A percentile compares a stretch with the other conserved stretches of the same genome.
phyloP scores from a whole-genome alignment of 2,888 invertebrate genomes.

The Meteorus colon region DNA sequence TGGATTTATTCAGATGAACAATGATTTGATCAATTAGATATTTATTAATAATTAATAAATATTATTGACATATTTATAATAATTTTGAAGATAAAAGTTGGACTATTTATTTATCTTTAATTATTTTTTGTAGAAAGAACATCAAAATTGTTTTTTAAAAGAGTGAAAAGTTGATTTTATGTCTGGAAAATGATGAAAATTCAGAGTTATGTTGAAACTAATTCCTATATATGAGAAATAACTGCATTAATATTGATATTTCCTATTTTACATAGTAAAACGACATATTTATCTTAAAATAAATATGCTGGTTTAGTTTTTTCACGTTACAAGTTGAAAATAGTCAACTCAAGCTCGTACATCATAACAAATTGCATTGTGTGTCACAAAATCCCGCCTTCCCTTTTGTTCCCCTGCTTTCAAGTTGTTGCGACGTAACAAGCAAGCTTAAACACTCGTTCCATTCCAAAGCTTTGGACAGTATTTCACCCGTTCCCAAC shows the following conservation, averaged over 20 bases:
- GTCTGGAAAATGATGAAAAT: too few species aligned
- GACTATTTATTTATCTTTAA: too few species aligned
- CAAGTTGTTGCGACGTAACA: constrained; percentile 37
- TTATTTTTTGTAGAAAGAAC: too few species aligned
- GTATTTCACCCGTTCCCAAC: constrained; percentile 41
- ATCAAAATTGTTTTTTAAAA: too few species aligned
- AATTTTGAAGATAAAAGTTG: too few species aligned
- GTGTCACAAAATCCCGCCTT: constrained; percentile 14
- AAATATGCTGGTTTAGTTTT: background rate
- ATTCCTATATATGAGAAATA: too few species aligned
- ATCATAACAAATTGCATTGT: constrained; percentile 21
- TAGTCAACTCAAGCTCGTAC: background rate
- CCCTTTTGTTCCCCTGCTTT: background rate
- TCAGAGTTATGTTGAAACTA: too few species aligned
- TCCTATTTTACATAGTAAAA: background rate
- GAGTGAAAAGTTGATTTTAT: too few species aligned
- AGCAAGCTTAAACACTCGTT: constrained; percentile 47
- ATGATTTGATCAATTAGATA: too few species aligned
- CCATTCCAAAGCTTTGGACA: constrained; percentile 27
- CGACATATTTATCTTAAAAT: background rate
- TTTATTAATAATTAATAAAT: too few species aligned
- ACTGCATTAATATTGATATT: background rate
- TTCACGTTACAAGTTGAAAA: background rate
- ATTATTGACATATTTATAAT: too few species aligned
- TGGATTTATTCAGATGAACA: too few species aligned